These are phyloP conservation scores for Salpingus planirostris DNA, from an alignment of 2,888 invertebrate species.

Conservation along the genomic window DNA sequence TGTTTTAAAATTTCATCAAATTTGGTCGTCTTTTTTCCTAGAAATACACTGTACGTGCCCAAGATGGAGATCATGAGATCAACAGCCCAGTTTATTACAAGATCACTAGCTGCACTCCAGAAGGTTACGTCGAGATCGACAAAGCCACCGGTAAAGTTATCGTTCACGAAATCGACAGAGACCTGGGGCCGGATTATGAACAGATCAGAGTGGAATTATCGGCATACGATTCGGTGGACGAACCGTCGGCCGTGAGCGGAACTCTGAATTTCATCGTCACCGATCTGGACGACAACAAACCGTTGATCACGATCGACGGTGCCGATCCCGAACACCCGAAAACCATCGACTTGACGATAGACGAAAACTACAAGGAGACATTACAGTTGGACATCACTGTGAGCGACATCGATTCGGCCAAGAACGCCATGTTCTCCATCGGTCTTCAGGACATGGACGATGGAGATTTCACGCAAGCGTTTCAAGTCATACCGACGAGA, in stretches of 20 bases:
- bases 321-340: not conserved
- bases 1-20: too few relatives aligned
- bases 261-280: constrained; percentile 40
- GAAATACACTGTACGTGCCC: constrained; percentile 41
- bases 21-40: too few relatives aligned
- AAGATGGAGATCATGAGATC: constrained; percentile 55
- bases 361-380: constrained; percentile 44
- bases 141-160: constrained; percentile 26
- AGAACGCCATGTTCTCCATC: constrained; percentile 10
- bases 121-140: constrained; percentile 24
- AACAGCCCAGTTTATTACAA: constrained; percentile 47
- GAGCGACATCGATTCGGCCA: constrained; percentile 36
- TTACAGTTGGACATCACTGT: constrained; percentile 45
- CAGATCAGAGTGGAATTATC: constrained; percentile 25
- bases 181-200: constrained; percentile 26
- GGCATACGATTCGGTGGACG: constrained; percentile 34
- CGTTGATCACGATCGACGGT: constrained; percentile 40
- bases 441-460: not conserved
- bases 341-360: not conserved
- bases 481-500: constrained; percentile 4
- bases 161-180: constrained; percentile 36
- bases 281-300: constrained; percentile 60
- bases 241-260: constrained; percentile 20
- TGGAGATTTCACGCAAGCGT: not conserved
- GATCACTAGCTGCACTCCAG: constrained; percentile 40